Base-by-base conservation (phyloP, 2,797 vertebrate genomes). In the Sebastes goodei region DNA sequence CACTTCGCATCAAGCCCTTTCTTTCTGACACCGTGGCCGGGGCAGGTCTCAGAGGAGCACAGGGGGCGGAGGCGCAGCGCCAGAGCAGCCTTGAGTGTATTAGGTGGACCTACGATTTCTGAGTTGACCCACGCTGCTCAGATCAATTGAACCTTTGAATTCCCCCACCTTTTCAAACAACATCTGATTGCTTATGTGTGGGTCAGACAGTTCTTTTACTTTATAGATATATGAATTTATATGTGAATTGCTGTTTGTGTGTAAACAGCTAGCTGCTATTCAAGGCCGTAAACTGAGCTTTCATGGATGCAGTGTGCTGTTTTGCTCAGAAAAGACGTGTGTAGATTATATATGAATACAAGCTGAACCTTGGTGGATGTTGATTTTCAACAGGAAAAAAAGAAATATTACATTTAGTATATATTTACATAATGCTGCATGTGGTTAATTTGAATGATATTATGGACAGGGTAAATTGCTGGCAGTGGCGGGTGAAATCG, bases 11-110 rank as follows among this genome's bases (percentile, higher is more conserved):
- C 20, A 6, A 76, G 56, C 33, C 60, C 29, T 72, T 2, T 57
- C 25, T 72, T 33, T 55, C 67, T 81, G 74, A 87, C 83, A 38
- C 77, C 0, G 25, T 49, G 61, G 63, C 76, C 67, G 32, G 67
- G 53, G 55, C 46, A 49, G 59, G 76, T 82, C 81, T 76, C 86
- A 5, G 71, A 57, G 79, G 86, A 86, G 64, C 21, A 15, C 29
- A 55, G 52, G 61, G 20, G 60, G 67, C 1, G 3, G 65, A 63
- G 49, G 59, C 56, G 30, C 14, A 42, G 75, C 17, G 15, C n/a
- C 38, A 35, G 66, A 65, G 38, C 30, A 20, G 60, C n/a, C 46
- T 52, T 8, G 14, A 80, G 21, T 57, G 33, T 80, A 20, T 81
- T 74, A 66, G 82, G 70, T 81, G 57, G 71, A 74, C 42, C 75